These are phyloP conservation scores for Centrocercus urophasianus DNA, from an alignment of 2,113 vertebrate species.

Conservation along the genomic window DNA sequence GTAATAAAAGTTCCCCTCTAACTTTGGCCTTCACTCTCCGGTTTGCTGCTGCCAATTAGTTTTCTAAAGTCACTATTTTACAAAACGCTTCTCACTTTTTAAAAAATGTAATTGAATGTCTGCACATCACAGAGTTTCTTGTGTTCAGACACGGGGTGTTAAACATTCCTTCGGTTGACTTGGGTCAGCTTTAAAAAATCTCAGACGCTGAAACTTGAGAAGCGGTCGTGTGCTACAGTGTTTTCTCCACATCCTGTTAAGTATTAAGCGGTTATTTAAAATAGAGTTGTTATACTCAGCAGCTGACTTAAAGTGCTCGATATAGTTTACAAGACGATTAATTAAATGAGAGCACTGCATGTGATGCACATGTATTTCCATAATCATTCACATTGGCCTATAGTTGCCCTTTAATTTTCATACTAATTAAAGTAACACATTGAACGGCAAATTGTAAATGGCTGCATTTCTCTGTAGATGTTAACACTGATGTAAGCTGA, in stretches of 20 bases:
- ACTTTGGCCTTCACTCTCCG: slow-evolving; percentile 76
- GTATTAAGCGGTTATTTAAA: slow-evolving; percentile 82
- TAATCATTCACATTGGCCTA: slow-evolving; percentile 81
- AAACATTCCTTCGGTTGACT: slow-evolving; percentile 79
- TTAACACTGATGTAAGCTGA: slow-evolving; percentile 73
- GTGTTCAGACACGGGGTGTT: slow-evolving; percentile 77
- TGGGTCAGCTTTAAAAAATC: slow-evolving; percentile 82
- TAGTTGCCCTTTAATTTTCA: slow-evolving; percentile 83
- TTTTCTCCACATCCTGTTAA: slow-evolving; percentile 80
- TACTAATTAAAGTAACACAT: slow-evolving; percentile 83
- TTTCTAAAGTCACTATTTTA: slow-evolving; percentile 79
- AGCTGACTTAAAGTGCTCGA: slow-evolving; percentile 78
- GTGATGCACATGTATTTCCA: slow-evolving; percentile 83
- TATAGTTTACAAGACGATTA: slow-evolving; percentile 83
- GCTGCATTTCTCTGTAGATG: slow-evolving; percentile 74
- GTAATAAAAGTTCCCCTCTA: slow-evolving; percentile 80
- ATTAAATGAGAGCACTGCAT: slow-evolving; percentile 81
- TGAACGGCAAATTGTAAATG: slow-evolving; percentile 76
- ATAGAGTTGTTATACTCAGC: slow-evolving; percentile 78
- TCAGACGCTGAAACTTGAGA: slow-evolving; percentile 83
- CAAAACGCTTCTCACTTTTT: slow-evolving; percentile 80
- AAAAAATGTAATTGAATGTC: slow-evolving; percentile 81
- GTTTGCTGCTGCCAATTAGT: slow-evolving; percentile 81
- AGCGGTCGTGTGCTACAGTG: slow-evolving; percentile 61
- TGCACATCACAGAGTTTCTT: slow-evolving; percentile 83